A percentile compares a stretch with the other conserved stretches of the same genome.
Evolutionary conservation across 2,113 vertebrate species (phyloP).

Genomic region (Cranoglanis bouderius): DNA sequence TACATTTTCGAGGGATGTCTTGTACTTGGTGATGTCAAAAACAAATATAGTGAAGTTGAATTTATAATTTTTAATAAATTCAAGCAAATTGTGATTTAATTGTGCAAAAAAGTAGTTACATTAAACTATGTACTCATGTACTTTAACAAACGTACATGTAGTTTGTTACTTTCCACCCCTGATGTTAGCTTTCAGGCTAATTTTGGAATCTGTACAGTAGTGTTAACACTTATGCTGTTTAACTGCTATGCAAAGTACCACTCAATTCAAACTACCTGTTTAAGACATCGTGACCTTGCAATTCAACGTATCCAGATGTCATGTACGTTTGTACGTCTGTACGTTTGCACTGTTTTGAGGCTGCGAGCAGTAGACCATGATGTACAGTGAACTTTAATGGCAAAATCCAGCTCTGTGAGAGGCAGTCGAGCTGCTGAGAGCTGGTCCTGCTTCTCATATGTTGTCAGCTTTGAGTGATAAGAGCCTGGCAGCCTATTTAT

Average conservation of each 20-base stretch:
- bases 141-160: not conserved
- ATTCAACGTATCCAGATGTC: conserved; percentile 5
- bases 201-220: not conserved
- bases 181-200: not conserved
- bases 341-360: not conserved
- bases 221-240: not conserved
- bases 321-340: not conserved
- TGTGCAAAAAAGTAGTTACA: not conserved
- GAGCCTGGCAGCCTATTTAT: conserved; percentile 59
- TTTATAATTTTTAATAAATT: not conserved
- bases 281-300: not conserved
- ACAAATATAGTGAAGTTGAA: not conserved
- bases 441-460: conserved; percentile 43
- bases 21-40: not conserved
- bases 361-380: conserved; percentile 37
- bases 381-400: conserved; percentile 42
- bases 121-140: not conserved
- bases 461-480: conserved; percentile 56
- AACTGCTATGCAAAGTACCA: not conserved
- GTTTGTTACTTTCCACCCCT: not conserved
- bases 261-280: not conserved
- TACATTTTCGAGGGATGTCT: too few relatives aligned
- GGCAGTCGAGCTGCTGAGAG: conserved; percentile 32
- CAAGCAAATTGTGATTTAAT: not conserved
- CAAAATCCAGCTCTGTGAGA: conserved; percentile 26